Evolutionary conservation across 2,888 invertebrate species (phyloP).

Genomic region (Zaprionus obscuricornis): DNA sequence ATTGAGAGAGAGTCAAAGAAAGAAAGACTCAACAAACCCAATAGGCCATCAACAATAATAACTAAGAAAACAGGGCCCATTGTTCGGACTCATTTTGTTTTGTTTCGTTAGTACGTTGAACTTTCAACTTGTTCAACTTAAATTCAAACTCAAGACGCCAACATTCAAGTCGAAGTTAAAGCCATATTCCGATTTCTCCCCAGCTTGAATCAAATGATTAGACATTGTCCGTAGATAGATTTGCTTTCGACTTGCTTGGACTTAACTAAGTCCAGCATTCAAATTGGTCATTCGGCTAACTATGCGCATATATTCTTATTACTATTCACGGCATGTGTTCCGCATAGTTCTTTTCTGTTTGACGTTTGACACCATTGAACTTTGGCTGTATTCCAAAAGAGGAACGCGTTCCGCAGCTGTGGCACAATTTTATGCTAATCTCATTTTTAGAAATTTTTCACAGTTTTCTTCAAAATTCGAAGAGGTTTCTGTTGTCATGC

Average conservation of each 20-base stretch:
- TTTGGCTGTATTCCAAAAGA: slow-evolving; percentile 13
- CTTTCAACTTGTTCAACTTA: slow-evolving; percentile 60
- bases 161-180: slow-evolving; percentile 9
- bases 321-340: slow-evolving; percentile 47
- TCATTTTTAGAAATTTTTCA: slow-evolving; percentile 39
- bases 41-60: not conserved
- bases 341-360: slow-evolving; percentile 31
- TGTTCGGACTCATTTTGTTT: slow-evolving; percentile 21
- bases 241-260: slow-evolving; percentile 17
- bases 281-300: slow-evolving; percentile 10
- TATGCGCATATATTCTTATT: slow-evolving; percentile 29
- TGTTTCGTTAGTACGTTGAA: slow-evolving; percentile 55
- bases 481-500: slow-evolving; percentile 33
- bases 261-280: slow-evolving; percentile 13
- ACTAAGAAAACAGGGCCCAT: slow-evolving; percentile 10
- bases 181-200: slow-evolving; percentile 40
- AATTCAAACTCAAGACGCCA: slow-evolving; percentile 9
- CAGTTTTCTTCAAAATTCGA: slow-evolving; percentile 29
- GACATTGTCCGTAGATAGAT: slow-evolving; percentile 34
- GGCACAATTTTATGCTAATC: slow-evolving; percentile 50
- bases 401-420: slow-evolving; percentile 14
- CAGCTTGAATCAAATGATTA: slow-evolving; percentile 57
- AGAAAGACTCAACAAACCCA: slow-evolving; percentile 9
- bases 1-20: slow-evolving; percentile 7
- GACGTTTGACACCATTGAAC: slow-evolving; percentile 52